Evolutionary conservation across 53 echinoderm and acorn worm species (phyloP).

Genomic region (Stichopus horrens): DNA sequence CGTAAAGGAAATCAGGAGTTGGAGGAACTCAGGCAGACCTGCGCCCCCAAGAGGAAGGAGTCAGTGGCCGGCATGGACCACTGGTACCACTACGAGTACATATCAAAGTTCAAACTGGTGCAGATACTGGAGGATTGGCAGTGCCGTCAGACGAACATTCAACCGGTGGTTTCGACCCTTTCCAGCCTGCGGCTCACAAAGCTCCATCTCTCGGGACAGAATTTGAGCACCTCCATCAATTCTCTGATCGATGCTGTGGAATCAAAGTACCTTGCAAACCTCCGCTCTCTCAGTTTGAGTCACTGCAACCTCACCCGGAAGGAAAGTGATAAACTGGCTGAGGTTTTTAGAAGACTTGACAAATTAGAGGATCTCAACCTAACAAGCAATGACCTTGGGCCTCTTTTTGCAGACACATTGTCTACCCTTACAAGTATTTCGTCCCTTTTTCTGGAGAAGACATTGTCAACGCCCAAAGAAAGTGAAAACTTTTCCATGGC

Average conservation of each 20-base stretch:
- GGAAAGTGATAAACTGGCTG: slow-evolving; percentile 1
- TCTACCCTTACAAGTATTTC: not conserved
- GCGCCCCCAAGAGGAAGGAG: not conserved
- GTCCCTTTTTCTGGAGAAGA: slow-evolving; percentile 28
- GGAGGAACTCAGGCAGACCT: not conserved
- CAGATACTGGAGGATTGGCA: slow-evolving; percentile 41
- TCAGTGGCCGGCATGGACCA: slow-evolving; percentile 10
- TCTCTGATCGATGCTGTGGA: not conserved
- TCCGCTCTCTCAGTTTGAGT: slow-evolving; percentile 8
- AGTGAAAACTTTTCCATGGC: slow-evolving; percentile 6
- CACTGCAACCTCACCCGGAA: not conserved
- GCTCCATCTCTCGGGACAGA: not conserved
- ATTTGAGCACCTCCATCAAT: not conserved
- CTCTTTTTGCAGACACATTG: not conserved
- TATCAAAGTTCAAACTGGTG: slow-evolving; percentile 27
- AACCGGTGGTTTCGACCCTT: not conserved
- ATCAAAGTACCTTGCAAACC: not conserved
- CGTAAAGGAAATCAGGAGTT: not conserved
- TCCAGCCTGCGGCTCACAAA: not conserved
- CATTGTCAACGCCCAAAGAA: not conserved
- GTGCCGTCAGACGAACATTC: slow-evolving; percentile 10
- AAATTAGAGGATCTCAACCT: slow-evolving; percentile 26
- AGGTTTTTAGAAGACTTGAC: not conserved
- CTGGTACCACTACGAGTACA: slow-evolving; percentile 36
- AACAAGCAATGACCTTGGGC: slow-evolving; percentile 21